These are phyloP conservation scores for Chrysotoxum bicinctum DNA, from an alignment of 2,888 invertebrate genomes.

Conservation along the genomic window DNA sequence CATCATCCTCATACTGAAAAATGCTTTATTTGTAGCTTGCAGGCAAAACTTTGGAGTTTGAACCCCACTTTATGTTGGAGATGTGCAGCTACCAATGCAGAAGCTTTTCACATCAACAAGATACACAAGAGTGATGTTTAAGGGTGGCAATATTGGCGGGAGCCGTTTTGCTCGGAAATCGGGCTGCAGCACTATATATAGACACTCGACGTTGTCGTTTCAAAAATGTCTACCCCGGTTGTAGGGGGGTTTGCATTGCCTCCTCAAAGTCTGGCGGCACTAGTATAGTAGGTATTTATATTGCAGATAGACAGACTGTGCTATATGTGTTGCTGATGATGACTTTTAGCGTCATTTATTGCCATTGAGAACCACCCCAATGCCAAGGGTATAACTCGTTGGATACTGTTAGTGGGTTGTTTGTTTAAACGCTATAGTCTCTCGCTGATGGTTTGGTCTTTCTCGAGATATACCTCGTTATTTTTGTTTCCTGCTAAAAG, in stretches of 20 bases:
- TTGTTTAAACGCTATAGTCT: constrained; percentile 55
- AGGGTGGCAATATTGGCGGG: constrained; percentile 48
- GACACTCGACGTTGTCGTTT: constrained; percentile 31
- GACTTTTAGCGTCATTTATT: constrained; percentile 71
- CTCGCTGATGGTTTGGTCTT: background rate
- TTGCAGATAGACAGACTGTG: constrained; percentile 44
- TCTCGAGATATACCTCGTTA: constrained; percentile 59
- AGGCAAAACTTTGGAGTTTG: constrained; percentile 56
- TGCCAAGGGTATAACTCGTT: constrained; percentile 15
- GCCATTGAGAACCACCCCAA: constrained; percentile 44
- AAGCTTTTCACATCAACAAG: constrained; percentile 33
- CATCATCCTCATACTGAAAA: background rate
- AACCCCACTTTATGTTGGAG: constrained; percentile 29
- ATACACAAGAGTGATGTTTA: background rate
- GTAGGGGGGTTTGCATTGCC: constrained; percentile 46
- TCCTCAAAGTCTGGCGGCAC: constrained; percentile 55
- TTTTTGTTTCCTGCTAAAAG: constrained; percentile 68
- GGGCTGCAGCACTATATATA: constrained; percentile 46
- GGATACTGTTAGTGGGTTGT: constrained; percentile 40
- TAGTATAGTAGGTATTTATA: constrained; percentile 1
- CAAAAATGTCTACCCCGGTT: constrained; percentile 22
- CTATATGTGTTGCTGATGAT: constrained; percentile 57
- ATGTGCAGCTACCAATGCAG: constrained; percentile 62
- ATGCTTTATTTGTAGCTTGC: constrained; percentile 47
- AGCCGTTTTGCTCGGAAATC: constrained; percentile 26